Conservation (phyloP, 2,888 invertebrate species). For the Ennomos erosarius region DNA sequence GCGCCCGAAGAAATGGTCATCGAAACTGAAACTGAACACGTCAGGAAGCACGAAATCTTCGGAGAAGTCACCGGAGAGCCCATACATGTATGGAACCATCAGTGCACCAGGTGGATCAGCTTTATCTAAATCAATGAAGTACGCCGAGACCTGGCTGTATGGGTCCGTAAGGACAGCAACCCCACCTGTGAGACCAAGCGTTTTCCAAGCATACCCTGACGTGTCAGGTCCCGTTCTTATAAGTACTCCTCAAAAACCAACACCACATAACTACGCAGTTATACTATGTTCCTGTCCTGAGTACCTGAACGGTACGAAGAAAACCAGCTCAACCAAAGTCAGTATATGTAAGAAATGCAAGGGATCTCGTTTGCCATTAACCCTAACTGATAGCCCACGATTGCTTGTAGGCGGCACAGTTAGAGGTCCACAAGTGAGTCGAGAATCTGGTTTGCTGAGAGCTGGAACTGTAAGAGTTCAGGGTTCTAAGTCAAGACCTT, state of each 20-base stretch:
- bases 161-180: slow-evolving; percentile 89
- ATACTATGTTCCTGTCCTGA: slow-evolving; percentile 93
- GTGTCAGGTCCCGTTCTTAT: slow-evolving; percentile 77
- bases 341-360: slow-evolving; percentile 93
- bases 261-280: slow-evolving; percentile 88
- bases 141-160: slow-evolving; percentile 94
- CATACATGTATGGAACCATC: slow-evolving; percentile 80
- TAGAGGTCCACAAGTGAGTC: slow-evolving; percentile 78
- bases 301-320: slow-evolving; percentile 91
- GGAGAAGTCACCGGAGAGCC: slow-evolving; percentile 78
- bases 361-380: slow-evolving; percentile 90
- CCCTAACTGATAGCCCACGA: slow-evolving; percentile 85
- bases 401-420: slow-evolving; percentile 87
- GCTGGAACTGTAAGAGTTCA: slow-evolving; percentile 88
- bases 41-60: slow-evolving; percentile 77
- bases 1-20: slow-evolving; percentile 89
- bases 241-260: slow-evolving; percentile 83
- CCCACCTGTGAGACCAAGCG: slow-evolving; percentile 74
- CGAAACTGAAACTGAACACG: slow-evolving; percentile 87
- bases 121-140: slow-evolving; percentile 93
- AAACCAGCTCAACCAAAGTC: slow-evolving; percentile 89
- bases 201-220: slow-evolving; percentile 80
- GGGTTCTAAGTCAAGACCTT: slow-evolving; percentile 85
- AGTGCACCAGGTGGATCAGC: slow-evolving; percentile 88
- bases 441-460: slow-evolving; percentile 78